Conservation (phyloP, 2,113 vertebrate species). For the Felis catus region DNA sequence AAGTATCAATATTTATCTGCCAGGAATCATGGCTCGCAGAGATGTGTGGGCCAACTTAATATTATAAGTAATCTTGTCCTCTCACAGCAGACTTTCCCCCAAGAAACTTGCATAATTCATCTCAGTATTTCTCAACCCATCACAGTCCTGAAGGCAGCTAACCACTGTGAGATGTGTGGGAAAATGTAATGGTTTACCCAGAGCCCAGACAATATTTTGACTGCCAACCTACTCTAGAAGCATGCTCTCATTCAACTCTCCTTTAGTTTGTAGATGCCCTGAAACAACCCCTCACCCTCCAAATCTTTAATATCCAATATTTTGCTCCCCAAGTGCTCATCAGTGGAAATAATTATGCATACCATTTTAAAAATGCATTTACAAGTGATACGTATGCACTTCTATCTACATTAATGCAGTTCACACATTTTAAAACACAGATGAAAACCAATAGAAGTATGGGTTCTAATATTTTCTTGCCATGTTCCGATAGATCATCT, state of each 20-base stretch:
- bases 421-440: neutral
- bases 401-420: neutral
- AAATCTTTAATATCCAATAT: neutral
- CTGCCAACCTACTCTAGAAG: neutral
- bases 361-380: neutral
- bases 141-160: neutral
- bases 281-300: neutral
- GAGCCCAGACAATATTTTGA: neutral
- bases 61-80: neutral
- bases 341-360: neutral
- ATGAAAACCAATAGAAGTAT: neutral
- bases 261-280: neutral
- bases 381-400: neutral
- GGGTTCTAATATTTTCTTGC: neutral
- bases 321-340: neutral
- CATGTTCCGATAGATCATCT: neutral
- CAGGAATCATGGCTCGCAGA: neutral
- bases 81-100: neutral
- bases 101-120: slow-evolving; percentile 31
- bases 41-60: neutral
- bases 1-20: neutral
- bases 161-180: neutral
- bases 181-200: neutral
- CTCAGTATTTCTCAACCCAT: neutral
- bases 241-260: neutral